A percentile compares a stretch with the other conserved stretches of the same genome.
Conservation (phyloP, 2,113 vertebrate species). For the Proterorhinus semilunaris region DNA sequence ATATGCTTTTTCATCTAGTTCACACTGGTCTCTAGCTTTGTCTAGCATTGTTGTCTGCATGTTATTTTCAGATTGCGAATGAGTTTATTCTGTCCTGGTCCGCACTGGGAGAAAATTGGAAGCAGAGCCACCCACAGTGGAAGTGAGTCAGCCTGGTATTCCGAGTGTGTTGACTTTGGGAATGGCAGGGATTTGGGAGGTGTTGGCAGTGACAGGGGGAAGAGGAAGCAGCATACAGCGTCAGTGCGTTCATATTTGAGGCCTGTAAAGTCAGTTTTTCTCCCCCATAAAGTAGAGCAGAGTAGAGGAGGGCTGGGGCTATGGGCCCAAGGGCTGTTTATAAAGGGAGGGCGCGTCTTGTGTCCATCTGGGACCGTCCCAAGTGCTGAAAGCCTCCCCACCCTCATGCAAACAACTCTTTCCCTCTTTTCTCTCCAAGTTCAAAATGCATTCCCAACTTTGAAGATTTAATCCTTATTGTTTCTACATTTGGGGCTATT, state of each 20-base stretch:
- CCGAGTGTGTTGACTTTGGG: conserved; percentile 68
- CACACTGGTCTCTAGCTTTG: not conserved
- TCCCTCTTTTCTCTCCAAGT: conserved; percentile 26
- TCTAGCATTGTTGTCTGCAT: conserved; percentile 31
- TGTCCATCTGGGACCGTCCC: conserved; percentile 74
- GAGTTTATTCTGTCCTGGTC: conserved; percentile 48
- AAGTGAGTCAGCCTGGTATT: conserved; percentile 71
- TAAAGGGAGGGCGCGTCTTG: conserved; percentile 67
- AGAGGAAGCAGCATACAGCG: conserved; percentile 21
- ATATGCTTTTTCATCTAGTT: not conserved
- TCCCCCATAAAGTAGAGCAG: conserved; percentile 3
- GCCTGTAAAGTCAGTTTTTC: conserved; percentile 16
- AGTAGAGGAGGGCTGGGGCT: not conserved
- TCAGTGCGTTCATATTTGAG: conserved; percentile 45
- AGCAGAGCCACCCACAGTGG: conserved; percentile 78
- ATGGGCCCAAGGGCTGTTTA: conserved; percentile 59
- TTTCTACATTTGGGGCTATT: not conserved
- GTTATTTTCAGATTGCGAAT: conserved; percentile 54
- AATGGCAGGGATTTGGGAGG: conserved; percentile 44
- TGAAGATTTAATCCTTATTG: conserved; percentile 11
- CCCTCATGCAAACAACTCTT: conserved; percentile 65
- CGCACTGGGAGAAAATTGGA: conserved; percentile 77
- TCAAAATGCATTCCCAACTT: conserved; percentile 12
- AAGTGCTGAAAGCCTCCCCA: conserved; percentile 69
- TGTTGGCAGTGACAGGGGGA: conserved; percentile 26